These are phyloP conservation scores for Heliopora coerulea DNA, from an alignment of 92 coral and sea anemone genomes.

Conservation along the genomic window DNA sequence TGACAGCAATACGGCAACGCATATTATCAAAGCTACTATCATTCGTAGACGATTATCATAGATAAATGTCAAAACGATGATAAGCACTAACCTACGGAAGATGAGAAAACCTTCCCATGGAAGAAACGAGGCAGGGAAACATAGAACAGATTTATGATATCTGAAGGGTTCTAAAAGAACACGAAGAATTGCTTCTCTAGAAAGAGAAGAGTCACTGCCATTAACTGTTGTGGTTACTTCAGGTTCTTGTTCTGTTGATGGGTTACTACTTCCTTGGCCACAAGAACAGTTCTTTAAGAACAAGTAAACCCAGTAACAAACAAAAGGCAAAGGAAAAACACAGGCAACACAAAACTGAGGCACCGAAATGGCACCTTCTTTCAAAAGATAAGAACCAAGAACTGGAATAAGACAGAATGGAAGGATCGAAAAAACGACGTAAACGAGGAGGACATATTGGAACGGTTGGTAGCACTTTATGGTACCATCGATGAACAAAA, in stretches of 20 bases:
- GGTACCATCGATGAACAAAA: conserved; percentile 30
- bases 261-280: neutral
- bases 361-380: conserved; percentile 11
- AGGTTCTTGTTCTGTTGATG: neutral
- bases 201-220: neutral
- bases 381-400: conserved; percentile 28
- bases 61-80: too few relatives aligned
- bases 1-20: conserved; percentile 22
- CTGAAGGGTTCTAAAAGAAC: conserved; percentile 32
- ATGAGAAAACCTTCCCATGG: conserved; percentile 41
- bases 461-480: conserved; percentile 28
- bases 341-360: conserved; percentile 33
- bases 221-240: neutral
- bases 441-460: conserved; percentile 21
- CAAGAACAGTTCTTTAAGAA: neutral
- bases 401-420: conserved; percentile 38
- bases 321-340: conserved; percentile 29
- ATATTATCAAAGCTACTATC: conserved; percentile 9
- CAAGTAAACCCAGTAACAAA: conserved; percentile 23
- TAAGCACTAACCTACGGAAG: too few relatives aligned
- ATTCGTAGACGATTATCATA: conserved; percentile 20
- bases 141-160: conserved; percentile 17
- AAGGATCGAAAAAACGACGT: conserved; percentile 17
- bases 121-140: conserved; percentile 11
- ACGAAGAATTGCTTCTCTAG: conserved; percentile 24